Evolutionary conservation across 2,797 vertebrate species (phyloP), one percentile per base, ranked within the genome.

Genomic region (Cygnus olor): DNA sequence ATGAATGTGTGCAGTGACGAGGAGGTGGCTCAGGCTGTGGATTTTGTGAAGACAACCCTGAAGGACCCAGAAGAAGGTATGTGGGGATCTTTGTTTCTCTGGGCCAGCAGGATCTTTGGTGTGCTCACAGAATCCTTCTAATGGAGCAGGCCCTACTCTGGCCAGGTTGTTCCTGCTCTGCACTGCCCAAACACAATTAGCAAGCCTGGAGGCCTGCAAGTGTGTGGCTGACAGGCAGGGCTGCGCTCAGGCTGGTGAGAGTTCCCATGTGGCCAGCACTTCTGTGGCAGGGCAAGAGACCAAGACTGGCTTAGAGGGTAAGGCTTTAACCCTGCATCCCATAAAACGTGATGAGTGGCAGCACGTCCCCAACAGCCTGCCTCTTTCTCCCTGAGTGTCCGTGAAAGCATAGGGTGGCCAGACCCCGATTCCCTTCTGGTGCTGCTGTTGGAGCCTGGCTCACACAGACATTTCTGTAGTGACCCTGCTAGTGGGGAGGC

Each of bases 1-100:
- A 96, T 99, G 97, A 98, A 99, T 36, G 98, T 99, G n/a, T 98
- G 98, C 98, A 98, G 97, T 22, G 98, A 99, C 3, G 97, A 98
- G 80, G 98, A 99, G 95, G 98, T 99, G 92, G 94, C 96, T 89
- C 88, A 90, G 57, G 98, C 98, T 0, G 94, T 97, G 40, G 96
- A 98, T 32, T 98, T 97, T 44, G 97, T 99, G 89, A 98, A 83
- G 84, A 96, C 93, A 14, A 98, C 96, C 64, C 94, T 99, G 81
- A 94, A 97, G 32, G 97, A 98, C 47, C 91, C 98, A 2, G 97
- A 98, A 45, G 95, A 95, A 97, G 98, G 99, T 98, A 70, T 25
- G 44, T 83, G 38, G 15, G 13, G 3, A 71, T 76, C 32, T 76
- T 82, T 27, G 16, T 51, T 11, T 49, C 54, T 73, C 58, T n/a